phyloP scores from a whole-genome alignment of 2,797 vertebrate genomes.

The Rousettus madagascariensis region DNA sequence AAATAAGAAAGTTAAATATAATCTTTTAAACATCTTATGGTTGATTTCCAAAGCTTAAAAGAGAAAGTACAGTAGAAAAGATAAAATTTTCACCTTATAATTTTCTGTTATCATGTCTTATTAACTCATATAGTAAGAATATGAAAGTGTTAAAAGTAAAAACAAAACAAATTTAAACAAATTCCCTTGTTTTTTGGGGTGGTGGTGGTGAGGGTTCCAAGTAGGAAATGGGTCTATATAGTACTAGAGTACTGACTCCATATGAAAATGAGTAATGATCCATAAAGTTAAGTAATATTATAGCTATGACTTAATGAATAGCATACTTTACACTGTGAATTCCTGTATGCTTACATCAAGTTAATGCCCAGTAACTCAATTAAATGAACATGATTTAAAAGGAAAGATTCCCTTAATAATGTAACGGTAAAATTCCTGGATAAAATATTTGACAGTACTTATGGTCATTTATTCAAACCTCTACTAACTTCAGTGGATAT shows the following conservation, averaged over 20 bases:
- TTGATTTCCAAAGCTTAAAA: neutral
- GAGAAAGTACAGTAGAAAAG: neutral
- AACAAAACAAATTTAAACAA: neutral
- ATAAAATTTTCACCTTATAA: neutral
- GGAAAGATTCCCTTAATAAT: neutral
- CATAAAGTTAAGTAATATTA: neutral
- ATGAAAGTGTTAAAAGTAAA: neutral
- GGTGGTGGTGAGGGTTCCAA: neutral
- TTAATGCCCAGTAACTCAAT: slow-evolving; percentile 20
- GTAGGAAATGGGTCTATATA: neutral
- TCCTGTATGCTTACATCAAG: neutral
- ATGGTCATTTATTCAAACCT: slow-evolving; percentile 4
- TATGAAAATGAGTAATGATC: neutral
- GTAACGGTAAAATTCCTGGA: neutral
- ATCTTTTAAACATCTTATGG: neutral
- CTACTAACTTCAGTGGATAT: neutral
- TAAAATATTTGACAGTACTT: slow-evolving; percentile 38
- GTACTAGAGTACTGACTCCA: neutral
- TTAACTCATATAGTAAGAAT: neutral
- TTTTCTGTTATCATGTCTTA: neutral
- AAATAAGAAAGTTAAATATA: neutral
- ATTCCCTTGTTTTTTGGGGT: neutral
- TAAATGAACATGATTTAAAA: slow-evolving; percentile 10
- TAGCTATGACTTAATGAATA: neutral
- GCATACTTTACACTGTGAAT: neutral